Conservation (phyloP, 2,888 invertebrate genomes). For the Mesopsocus fuscifrons region DNA sequence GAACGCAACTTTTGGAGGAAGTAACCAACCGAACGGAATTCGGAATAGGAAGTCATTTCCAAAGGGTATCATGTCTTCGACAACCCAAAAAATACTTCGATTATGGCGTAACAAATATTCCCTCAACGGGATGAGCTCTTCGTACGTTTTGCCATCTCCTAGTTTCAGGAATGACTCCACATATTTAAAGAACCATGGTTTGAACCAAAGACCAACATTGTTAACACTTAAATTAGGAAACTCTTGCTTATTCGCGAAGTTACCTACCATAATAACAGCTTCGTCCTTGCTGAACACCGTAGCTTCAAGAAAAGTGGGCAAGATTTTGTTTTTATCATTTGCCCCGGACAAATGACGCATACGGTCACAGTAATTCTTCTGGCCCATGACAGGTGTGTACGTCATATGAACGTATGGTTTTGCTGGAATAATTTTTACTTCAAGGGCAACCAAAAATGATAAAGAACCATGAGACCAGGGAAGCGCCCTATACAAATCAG, state of each 20-base stretch:
- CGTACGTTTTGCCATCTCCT: conserved; percentile 28
- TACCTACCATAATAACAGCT: conserved; percentile 45
- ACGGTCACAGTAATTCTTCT: conserved; percentile 40
- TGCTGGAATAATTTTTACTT: conserved; percentile 37
- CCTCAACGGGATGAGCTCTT: conserved; percentile 39
- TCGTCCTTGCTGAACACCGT: conserved; percentile 40
- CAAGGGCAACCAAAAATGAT: conserved; percentile 42
- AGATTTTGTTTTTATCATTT: conserved; percentile 26
- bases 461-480: conserved; percentile 49
- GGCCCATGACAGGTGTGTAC: conserved; percentile 40
- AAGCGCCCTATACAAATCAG: conserved; percentile 36
- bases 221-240: conserved; percentile 30
- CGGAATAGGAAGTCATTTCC: conserved; percentile 45
- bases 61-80: conserved; percentile 49
- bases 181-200: conserved; percentile 53
- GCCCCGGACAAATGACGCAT: conserved; percentile 40
- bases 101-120: conserved; percentile 46
- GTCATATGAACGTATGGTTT: conserved; percentile 44
- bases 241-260: conserved; percentile 37
- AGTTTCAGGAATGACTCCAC: conserved; percentile 35
- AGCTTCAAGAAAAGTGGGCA: conserved; percentile 43
- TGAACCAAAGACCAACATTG: conserved; percentile 40
- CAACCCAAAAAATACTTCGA: conserved; percentile 51
- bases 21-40: conserved; percentile 40
- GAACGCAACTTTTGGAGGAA: conserved; percentile 51